A percentile compares a stretch with the other conserved stretches of the same genome.
Evolutionary conservation across 2,888 invertebrate genomes (phyloP).

Genomic region (Zhengitettix transpicula): DNA sequence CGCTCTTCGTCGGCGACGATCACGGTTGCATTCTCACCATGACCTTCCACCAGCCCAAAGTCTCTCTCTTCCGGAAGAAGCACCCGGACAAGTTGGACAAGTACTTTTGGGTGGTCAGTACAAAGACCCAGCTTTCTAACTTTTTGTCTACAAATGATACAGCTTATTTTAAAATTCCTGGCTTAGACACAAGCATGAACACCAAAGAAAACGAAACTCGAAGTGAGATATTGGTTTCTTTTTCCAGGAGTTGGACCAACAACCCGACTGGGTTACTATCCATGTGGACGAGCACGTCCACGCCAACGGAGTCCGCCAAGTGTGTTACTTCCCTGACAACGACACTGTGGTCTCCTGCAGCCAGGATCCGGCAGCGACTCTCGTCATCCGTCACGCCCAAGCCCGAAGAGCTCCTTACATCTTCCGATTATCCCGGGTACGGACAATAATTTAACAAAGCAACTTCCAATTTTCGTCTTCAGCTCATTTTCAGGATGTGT

Average conservation of each 20-base stretch:
- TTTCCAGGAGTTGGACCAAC: slow-evolving; percentile 33
- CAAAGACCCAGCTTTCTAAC: too few species aligned
- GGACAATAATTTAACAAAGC: too few species aligned
- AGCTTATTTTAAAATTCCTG: too few species aligned
- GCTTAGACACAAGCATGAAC: too few species aligned
- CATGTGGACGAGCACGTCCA: slow-evolving; percentile 30
- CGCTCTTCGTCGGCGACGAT: slow-evolving; percentile 37
- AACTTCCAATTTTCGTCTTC: too few species aligned
- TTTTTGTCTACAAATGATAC: too few species aligned
- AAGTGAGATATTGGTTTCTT: neutral
- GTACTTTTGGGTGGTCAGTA: slow-evolving; percentile 41
- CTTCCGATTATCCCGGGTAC: slow-evolving; percentile 36
- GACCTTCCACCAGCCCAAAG: slow-evolving; percentile 35
- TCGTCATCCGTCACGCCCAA: slow-evolving; percentile 30
- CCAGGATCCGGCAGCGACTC: slow-evolving; percentile 32
- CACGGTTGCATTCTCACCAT: slow-evolving; percentile 34
- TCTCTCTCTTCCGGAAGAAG: slow-evolving; percentile 34
- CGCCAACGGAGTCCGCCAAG: slow-evolving; percentile 29
- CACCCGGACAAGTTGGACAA: slow-evolving; percentile 34
- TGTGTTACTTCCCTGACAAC: slow-evolving; percentile 30
- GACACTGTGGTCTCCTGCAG: slow-evolving; percentile 37
- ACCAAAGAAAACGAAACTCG: too few species aligned
- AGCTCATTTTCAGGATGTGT: too few species aligned
- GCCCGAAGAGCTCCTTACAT: slow-evolving; percentile 33
- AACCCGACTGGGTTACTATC: slow-evolving; percentile 32